Conservation (phyloP, 2,113 vertebrate species). For the Bubo scandiacus region DNA sequence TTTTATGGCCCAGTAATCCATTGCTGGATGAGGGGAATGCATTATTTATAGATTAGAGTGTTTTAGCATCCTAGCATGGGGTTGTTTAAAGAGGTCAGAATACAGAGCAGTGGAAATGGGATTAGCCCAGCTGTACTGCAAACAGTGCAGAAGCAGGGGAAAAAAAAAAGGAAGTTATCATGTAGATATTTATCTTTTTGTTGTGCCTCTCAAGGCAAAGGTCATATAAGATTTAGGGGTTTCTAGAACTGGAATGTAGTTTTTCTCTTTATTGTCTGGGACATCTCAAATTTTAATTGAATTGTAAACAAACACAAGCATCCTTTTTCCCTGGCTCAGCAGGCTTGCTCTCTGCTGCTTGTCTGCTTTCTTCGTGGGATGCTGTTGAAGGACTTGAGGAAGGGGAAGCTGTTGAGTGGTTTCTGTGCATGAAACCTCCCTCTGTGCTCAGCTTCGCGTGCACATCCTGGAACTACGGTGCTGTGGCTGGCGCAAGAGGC, state of each 20-base stretch:
- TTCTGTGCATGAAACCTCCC: not conserved
- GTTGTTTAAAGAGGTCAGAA: slow-evolving; percentile 37
- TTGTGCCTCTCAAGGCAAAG: not conserved
- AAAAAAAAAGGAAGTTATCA: not conserved
- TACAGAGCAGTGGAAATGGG: not conserved
- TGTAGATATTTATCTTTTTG: not conserved
- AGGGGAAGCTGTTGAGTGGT: not conserved
- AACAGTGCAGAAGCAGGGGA: not conserved
- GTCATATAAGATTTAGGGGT: not conserved
- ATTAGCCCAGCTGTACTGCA: slow-evolving; percentile 25
- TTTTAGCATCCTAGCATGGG: slow-evolving; percentile 21
- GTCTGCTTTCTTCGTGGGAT: not conserved
- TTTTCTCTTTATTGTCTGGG: not conserved
- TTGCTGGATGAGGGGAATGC: slow-evolving; percentile 41
- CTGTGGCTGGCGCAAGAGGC: not conserved
- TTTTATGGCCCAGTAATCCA: slow-evolving; percentile 50
- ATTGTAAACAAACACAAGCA: not conserved
- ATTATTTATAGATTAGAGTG: slow-evolving; percentile 62
- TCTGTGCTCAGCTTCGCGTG: not conserved
- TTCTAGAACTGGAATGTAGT: not conserved
- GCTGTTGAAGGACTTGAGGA: not conserved
- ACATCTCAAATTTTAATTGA: not conserved
- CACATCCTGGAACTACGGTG: not conserved
- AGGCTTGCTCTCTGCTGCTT: not conserved
- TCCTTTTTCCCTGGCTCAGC: not conserved